A percentile compares a stretch with the other conserved stretches of the same genome.
Evolutionary conservation across 2,797 vertebrate genomes (phyloP).

Genomic region (Pagetopsis macropterus): DNA sequence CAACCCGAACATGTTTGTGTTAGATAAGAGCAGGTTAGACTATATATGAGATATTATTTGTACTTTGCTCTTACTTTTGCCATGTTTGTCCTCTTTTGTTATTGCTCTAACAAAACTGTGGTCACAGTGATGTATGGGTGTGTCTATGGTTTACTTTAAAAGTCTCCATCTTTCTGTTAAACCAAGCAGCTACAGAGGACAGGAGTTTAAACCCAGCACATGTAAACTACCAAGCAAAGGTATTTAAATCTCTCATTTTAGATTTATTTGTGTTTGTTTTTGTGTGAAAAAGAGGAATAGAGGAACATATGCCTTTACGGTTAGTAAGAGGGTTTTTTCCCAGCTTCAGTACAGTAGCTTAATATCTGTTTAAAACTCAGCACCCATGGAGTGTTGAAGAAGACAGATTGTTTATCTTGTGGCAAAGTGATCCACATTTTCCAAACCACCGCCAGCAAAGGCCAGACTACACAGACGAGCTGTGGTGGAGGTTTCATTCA

Average conservation of each 20-base stretch:
- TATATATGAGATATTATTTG: neutral
- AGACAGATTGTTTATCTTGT: constrained; percentile 19
- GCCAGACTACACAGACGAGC: constrained; percentile 21
- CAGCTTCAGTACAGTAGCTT: neutral
- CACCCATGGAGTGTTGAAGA: neutral
- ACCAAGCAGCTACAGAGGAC: constrained; percentile 1
- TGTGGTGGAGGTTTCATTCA: constrained; percentile 6
- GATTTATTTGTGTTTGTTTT: neutral
- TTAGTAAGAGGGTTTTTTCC: neutral
- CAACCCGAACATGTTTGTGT: neutral
- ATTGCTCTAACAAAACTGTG: constrained; percentile 21
- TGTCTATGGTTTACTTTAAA: constrained; percentile 28
- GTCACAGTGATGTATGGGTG: constrained; percentile 30
- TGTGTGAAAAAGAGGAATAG: neutral
- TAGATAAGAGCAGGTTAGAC: neutral
- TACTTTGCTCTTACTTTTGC: neutral
- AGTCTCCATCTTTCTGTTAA: constrained; percentile 20
- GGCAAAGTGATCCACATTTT: constrained; percentile 2
- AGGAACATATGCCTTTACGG: neutral
- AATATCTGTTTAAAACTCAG: constrained; percentile 1
- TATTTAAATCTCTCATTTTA: constrained; percentile 34
- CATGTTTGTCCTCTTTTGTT: neutral
- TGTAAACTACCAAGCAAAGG: constrained; percentile 21
- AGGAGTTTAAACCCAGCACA: constrained; percentile 11
- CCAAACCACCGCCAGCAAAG: neutral